Evolutionary conservation across 2,888 invertebrate genomes (phyloP).

Genomic region (Zaprionus obscuricornis): DNA sequence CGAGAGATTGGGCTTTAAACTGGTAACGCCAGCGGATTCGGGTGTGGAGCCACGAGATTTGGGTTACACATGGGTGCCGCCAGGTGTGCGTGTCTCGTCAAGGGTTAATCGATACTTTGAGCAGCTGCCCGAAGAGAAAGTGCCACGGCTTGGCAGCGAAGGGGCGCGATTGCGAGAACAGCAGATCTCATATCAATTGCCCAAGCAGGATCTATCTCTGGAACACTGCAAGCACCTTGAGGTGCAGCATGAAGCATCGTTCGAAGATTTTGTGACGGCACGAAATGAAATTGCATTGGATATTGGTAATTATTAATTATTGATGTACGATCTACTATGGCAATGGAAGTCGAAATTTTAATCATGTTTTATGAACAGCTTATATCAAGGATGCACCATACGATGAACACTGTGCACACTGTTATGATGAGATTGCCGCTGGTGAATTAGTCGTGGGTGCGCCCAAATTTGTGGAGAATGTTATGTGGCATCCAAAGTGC

Average conservation of each 20-base stretch:
- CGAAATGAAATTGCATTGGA: slow-evolving; percentile 98
- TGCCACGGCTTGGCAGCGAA: slow-evolving; percentile 89
- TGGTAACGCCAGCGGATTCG: slow-evolving; percentile 85
- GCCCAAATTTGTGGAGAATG: slow-evolving; percentile 90
- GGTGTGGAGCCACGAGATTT: slow-evolving; percentile 86
- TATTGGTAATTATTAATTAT: slow-evolving; percentile 87
- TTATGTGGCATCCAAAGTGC: slow-evolving; percentile 96
- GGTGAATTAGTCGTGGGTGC: slow-evolving; percentile 94
- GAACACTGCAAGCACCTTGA: slow-evolving; percentile 95
- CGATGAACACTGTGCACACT: slow-evolving; percentile 90
- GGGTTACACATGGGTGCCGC: slow-evolving; percentile 89
- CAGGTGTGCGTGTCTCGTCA: slow-evolving; percentile 82
- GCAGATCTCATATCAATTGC: slow-evolving; percentile 94
- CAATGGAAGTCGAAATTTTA: no score
- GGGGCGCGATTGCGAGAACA: slow-evolving; percentile 92
- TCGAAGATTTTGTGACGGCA: slow-evolving; percentile 96
- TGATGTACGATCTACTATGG: neutral
- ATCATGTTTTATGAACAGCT: slow-evolving; percentile 83
- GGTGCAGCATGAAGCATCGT: slow-evolving; percentile 89
- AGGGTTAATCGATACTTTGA: slow-evolving; percentile 93
- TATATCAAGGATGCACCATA: slow-evolving; percentile 87
- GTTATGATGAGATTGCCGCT: slow-evolving; percentile 90
- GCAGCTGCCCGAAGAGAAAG: slow-evolving; percentile 91
- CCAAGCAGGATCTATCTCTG: slow-evolving; percentile 96
- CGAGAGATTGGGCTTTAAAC: slow-evolving; percentile 88